phyloP scores from a whole-genome alignment of 2,113 vertebrate species.

The Prietella phreatophila region DNA sequence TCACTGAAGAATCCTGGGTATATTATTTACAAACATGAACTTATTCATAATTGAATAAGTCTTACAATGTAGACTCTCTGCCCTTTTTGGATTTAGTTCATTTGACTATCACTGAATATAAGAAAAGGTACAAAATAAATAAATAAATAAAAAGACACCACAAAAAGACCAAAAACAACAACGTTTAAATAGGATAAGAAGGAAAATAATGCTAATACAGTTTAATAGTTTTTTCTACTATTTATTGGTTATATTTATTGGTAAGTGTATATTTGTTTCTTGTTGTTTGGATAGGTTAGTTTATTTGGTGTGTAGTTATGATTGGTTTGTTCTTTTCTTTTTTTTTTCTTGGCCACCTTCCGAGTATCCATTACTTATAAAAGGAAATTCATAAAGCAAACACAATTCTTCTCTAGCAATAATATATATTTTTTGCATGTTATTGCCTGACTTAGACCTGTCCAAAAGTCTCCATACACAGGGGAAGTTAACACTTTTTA shows the following conservation, averaged over 20 bases:
- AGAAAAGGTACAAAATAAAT: not conserved
- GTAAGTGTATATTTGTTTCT: not conserved
- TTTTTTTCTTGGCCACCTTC: not conserved
- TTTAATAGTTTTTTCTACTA: not conserved
- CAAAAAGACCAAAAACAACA: too few species aligned
- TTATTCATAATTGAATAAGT: not conserved
- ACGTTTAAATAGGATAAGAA: not conserved
- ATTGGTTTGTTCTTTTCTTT: not conserved
- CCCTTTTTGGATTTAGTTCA: not conserved
- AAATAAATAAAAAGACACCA: not conserved
- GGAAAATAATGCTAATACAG: not conserved
- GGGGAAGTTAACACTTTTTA: too few species aligned
- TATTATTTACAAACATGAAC: not conserved
- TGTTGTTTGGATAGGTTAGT: not conserved
- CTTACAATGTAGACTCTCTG: not conserved
- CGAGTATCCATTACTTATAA: not conserved
- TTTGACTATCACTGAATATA: not conserved
- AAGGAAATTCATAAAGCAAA: not conserved
- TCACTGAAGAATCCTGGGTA: not conserved
- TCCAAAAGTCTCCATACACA: too few species aligned
- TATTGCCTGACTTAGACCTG: not conserved
- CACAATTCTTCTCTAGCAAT: too few species aligned
- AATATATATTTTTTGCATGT: not conserved
- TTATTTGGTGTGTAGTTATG: not conserved
- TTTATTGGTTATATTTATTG: not conserved